Evolutionary conservation across 2,888 invertebrate genomes (phyloP).

Genomic region (Tholera decimalis): DNA sequence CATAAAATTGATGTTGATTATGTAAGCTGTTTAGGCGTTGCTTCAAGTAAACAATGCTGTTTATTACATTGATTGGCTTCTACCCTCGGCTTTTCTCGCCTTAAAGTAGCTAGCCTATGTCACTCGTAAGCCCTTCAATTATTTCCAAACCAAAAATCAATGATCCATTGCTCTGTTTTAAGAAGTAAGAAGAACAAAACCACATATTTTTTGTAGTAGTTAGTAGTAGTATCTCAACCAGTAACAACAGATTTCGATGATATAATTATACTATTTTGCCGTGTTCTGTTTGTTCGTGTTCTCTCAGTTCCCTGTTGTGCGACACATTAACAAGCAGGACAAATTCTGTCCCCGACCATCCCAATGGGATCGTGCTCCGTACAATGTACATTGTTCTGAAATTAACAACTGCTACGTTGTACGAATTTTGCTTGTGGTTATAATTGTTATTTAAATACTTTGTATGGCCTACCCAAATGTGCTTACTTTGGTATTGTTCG

Average conservation of each 20-base stretch:
- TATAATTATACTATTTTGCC: neutral
- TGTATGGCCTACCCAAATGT: too few relatives aligned
- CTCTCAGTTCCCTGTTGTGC: neutral
- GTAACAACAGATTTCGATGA: neutral
- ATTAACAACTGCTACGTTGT: neutral
- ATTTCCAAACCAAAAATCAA: neutral
- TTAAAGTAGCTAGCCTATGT: too few relatives aligned
- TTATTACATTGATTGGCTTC: neutral
- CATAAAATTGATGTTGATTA: neutral
- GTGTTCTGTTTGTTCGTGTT: neutral
- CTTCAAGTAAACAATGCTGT: neutral
- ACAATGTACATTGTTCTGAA: neutral
- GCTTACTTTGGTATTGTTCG: too few relatives aligned
- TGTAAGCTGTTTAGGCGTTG: neutral
- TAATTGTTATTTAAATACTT: too few relatives aligned
- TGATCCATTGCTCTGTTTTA: neutral
- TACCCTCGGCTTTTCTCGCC: too few relatives aligned
- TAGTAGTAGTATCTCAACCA: neutral
- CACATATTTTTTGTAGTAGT: too few relatives aligned
- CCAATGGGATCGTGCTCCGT: neutral
- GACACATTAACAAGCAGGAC: neutral
- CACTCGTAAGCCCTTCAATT: too few relatives aligned
- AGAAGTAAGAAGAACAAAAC: too few relatives aligned
- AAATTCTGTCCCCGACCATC: neutral
- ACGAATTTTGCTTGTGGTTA: neutral